Evolutionary conservation across 2,797 vertebrate species (phyloP).

Genomic region (Coreius guichenoti): DNA sequence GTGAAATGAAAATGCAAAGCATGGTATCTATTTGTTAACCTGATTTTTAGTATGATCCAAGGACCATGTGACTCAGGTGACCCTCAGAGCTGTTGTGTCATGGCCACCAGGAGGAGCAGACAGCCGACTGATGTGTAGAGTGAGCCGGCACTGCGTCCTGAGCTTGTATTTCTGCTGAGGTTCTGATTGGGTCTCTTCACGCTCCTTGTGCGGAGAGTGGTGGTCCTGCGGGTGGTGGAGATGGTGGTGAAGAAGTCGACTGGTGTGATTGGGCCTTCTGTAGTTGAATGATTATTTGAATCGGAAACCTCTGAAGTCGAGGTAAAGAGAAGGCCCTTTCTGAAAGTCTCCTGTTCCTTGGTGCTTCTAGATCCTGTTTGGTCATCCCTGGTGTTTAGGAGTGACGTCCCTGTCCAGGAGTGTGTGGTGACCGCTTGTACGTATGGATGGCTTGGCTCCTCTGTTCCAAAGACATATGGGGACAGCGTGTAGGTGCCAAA

Average conservation of each 20-base stretch:
- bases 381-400: conserved; percentile 49
- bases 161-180: conserved; percentile 54
- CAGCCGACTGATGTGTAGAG: conserved; percentile 19
- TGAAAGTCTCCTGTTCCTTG: conserved; percentile 7
- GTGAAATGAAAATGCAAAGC: neutral
- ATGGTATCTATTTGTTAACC: neutral
- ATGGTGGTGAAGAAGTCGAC: conserved; percentile 52
- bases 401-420: conserved; percentile 66
- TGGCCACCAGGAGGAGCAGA: conserved; percentile 32
- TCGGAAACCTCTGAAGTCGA: conserved; percentile 51
- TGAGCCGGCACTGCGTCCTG: conserved; percentile 16
- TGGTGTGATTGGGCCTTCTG: conserved; percentile 53
- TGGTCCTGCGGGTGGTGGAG: conserved; percentile 72
- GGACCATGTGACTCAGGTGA: neutral
- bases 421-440: conserved; percentile 56
- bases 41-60: neutral
- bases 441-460: conserved; percentile 59
- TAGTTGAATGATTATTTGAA: conserved; percentile 36
- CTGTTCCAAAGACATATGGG: conserved; percentile 63
- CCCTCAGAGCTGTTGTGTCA: conserved; percentile 8
- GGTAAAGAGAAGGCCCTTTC: conserved; percentile 44
- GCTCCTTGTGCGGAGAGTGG: conserved; percentile 77
- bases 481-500: conserved; percentile 73
- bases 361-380: neutral
- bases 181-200: conserved; percentile 76